These are phyloP conservation scores for Clunio marinus DNA, from an alignment of 2,888 invertebrate species.

Conservation along the genomic window DNA sequence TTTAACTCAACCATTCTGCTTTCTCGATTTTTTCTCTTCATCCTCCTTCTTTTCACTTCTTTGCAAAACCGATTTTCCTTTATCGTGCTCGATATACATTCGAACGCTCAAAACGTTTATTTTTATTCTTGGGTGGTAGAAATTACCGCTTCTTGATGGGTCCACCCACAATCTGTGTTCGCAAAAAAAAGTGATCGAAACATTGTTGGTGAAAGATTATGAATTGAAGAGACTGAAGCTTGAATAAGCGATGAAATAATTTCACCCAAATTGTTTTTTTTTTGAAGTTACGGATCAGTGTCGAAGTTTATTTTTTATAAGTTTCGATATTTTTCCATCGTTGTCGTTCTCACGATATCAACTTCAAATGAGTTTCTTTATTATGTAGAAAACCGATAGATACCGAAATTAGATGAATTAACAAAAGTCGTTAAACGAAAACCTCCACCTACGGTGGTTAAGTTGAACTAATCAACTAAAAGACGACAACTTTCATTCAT, in stretches of 20 bases:
- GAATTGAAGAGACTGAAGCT: background rate
- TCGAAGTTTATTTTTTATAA: no score
- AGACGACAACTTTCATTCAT: conserved; percentile 35
- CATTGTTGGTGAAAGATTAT: conserved; percentile 2
- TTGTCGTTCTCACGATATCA: background rate
- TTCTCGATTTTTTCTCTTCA: background rate
- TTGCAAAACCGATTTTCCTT: conserved; percentile 27
- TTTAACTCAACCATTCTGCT: conserved; percentile 28
- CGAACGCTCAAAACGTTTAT: conserved; percentile 29
- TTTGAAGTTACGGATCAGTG: background rate
- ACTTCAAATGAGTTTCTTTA: background rate
- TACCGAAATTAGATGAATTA: conserved; percentile 28
- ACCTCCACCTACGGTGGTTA: background rate
- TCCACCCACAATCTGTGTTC: conserved; percentile 4
- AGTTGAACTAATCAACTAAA: conserved; percentile 38
- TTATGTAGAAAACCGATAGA: background rate
- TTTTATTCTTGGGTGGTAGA: conserved; percentile 19
- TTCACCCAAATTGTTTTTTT: conserved; percentile 1
- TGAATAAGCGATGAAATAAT: conserved; percentile 12
- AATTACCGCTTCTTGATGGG: conserved; percentile 24
- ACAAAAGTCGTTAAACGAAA: background rate
- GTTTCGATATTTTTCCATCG: background rate
- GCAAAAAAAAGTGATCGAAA: background rate
- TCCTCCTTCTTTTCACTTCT: background rate
- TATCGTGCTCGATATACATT: conserved; percentile 34